Evolutionary conservation across 2,113 vertebrate species (phyloP).

Genomic region (Peromyscus maniculatus): DNA sequence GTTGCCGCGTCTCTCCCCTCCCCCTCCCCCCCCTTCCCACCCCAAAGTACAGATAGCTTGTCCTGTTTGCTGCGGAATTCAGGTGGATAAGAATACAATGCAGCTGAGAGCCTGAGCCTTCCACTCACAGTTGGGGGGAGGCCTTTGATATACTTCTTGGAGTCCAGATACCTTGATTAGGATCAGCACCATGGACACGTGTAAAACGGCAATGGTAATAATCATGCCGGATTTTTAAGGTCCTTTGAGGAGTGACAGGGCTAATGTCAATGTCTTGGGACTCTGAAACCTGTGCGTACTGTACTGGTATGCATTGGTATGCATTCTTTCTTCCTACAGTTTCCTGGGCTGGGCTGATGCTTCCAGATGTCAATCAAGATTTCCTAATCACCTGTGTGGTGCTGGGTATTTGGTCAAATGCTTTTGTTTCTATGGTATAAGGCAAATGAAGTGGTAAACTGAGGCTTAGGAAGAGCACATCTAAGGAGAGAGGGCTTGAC

Average conservation of each 20-base stretch:
- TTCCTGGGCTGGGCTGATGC: neutral
- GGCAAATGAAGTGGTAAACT: neutral
- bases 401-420: neutral
- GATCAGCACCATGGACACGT: neutral
- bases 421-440: neutral
- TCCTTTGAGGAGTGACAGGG: slow-evolving; percentile 30
- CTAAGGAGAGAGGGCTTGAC: neutral
- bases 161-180: slow-evolving; percentile 63
- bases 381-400: neutral
- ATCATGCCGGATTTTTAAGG: neutral
- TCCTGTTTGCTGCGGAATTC: slow-evolving; percentile 8
- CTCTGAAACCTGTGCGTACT: neutral
- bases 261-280: neutral
- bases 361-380: neutral
- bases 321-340: neutral
- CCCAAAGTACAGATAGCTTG: neutral
- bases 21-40: too few species aligned
- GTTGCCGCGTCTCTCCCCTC: neutral
- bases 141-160: slow-evolving; percentile 45
- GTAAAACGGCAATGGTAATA: neutral
- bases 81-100: slow-evolving; percentile 61
- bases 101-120: slow-evolving; percentile 7
- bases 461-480: neutral
- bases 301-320: neutral
- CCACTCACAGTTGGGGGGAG: neutral